phyloP scores from a whole-genome alignment of 2,888 invertebrate genomes.

The Lasioglossum figueresi region DNA sequence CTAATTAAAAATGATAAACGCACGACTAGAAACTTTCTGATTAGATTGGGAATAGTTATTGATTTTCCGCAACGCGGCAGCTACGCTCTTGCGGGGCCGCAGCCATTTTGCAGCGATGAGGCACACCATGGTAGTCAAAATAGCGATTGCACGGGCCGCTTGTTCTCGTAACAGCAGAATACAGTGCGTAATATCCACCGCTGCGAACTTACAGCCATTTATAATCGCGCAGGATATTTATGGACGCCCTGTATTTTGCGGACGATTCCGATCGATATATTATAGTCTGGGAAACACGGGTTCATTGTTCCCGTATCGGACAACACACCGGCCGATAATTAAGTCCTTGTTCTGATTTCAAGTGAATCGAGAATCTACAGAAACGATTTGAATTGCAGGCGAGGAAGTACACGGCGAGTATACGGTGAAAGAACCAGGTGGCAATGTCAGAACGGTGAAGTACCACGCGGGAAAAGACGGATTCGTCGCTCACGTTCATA shows the following conservation, averaged over 20 bases:
- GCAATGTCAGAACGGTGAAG: conserved; percentile 87
- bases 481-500: conserved; percentile 86
- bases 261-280: not conserved
- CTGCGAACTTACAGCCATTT: not conserved
- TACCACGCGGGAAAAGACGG: conserved; percentile 88
- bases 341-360: not conserved
- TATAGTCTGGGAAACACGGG: not conserved
- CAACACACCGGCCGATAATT: not conserved
- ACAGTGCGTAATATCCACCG: not conserved
- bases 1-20: no score
- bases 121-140: not conserved
- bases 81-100: not conserved
- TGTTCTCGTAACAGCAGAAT: not conserved
- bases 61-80: not conserved
- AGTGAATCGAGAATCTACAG: not conserved
- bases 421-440: conserved; percentile 88
- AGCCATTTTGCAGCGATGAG: not conserved
- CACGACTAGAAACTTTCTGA: no score
- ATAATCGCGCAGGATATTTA: not conserved
- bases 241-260: not conserved
- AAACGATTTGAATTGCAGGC: conserved; percentile 81
- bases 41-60: not conserved
- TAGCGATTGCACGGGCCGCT: not conserved
- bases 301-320: not conserved
- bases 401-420: conserved; percentile 90